Evolutionary conservation across 2,888 invertebrate genomes (phyloP).

Genomic region (Rhaphigaster nebulosa): DNA sequence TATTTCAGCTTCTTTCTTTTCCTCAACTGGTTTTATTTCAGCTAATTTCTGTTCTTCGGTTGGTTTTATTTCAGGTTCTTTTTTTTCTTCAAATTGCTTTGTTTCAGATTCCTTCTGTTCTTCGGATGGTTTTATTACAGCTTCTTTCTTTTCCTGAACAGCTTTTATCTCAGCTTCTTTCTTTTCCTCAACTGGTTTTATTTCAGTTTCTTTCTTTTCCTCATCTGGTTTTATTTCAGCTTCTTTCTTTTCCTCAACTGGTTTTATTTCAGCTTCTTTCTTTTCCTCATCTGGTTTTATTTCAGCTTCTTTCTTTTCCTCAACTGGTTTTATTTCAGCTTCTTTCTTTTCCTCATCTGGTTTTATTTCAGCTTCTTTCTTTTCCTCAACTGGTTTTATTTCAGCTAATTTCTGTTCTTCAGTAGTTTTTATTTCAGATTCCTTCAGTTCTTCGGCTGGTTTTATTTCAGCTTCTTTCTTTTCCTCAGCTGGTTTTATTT

Average conservation of each 20-base stretch:
- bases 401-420: background rate
- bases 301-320: conserved; percentile 29
- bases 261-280: background rate
- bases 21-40: background rate
- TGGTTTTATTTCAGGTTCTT: background rate
- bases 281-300: background rate
- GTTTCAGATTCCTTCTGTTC: conserved; percentile 65
- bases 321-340: background rate
- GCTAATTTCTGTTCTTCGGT: background rate
- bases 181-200: background rate
- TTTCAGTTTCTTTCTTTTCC: background rate
- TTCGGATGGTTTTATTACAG: conserved; percentile 65
- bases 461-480: background rate
- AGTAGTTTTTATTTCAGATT: background rate
- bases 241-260: conserved; percentile 64
- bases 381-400: background rate
- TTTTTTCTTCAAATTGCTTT: background rate
- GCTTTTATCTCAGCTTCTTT: background rate
- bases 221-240: conserved; percentile 1
- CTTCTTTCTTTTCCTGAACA: background rate
- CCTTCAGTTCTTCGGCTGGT: background rate
- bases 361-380: background rate
- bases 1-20: background rate
- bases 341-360: background rate
- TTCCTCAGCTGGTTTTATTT: background rate